Conservation (phyloP, 2,888 invertebrate genomes). For the Macaria liturata region DNA sequence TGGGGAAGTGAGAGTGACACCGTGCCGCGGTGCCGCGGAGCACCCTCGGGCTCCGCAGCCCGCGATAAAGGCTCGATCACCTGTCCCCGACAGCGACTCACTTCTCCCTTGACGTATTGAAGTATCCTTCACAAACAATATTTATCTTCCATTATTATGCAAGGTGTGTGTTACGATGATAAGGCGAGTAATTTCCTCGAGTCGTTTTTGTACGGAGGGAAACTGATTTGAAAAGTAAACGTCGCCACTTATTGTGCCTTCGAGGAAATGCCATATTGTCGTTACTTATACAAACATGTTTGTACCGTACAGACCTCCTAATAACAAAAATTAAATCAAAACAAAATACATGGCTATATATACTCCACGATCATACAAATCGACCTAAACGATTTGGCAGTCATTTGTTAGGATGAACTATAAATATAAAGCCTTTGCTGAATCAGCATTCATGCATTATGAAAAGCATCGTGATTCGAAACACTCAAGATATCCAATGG, state of each 20-base stretch:
- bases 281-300: too few relatives aligned
- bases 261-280: too few relatives aligned
- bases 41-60: constrained; percentile 53
- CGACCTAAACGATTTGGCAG: too few relatives aligned
- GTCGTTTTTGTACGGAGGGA: constrained; percentile 24
- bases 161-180: constrained; percentile 52
- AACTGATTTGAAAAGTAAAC: too few relatives aligned
- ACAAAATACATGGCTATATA: too few relatives aligned
- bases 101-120: constrained; percentile 47
- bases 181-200: constrained; percentile 38
- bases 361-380: too few relatives aligned
- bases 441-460: constrained; percentile 2
- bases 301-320: too few relatives aligned
- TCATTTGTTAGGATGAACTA: too few relatives aligned
- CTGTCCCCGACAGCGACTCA: constrained; percentile 61
- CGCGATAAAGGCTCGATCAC: constrained; percentile 71
- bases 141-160: constrained; percentile 56
- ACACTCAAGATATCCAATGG: too few relatives aligned
- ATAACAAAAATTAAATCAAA: too few relatives aligned
- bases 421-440: too few relatives aligned
- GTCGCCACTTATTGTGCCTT: too few relatives aligned
- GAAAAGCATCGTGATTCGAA: background rate
- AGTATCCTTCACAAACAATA: constrained; percentile 53
- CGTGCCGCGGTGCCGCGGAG: constrained; percentile 49
- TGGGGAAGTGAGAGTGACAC: constrained; percentile 56